Conservation (phyloP, 2,113 vertebrate genomes). For the Erinaceus europaeus region DNA sequence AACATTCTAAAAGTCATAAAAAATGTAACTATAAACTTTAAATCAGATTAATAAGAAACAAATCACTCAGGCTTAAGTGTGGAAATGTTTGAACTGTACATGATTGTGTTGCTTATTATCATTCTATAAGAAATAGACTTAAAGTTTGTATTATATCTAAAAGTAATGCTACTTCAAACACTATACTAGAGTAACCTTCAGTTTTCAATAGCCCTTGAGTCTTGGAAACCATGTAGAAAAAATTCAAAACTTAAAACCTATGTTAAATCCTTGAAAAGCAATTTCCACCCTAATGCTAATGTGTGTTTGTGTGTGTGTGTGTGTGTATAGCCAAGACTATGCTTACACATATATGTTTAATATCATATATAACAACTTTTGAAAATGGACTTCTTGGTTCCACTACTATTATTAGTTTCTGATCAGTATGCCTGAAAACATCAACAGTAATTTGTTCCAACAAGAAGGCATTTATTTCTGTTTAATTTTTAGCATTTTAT, state of each 20-base stretch:
- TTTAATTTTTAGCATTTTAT: too few relatives aligned
- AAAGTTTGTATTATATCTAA: neutral
- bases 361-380: neutral
- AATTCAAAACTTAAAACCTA: neutral
- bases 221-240: neutral
- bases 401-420: neutral
- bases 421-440: neutral
- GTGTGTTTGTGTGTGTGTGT: neutral
- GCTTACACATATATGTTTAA: neutral
- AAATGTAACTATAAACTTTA: neutral
- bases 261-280: neutral
- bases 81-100: constrained; percentile 8
- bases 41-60: constrained; percentile 11
- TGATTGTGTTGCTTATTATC: neutral
- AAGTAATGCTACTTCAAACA: neutral
- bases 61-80: neutral
- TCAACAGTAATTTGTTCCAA: neutral
- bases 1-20: constrained; percentile 37
- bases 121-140: constrained; percentile 11
- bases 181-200: neutral
- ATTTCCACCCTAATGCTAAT: neutral
- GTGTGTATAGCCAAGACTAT: neutral
- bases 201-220: neutral
- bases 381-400: neutral
- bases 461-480: neutral